Evolutionary conservation across 1,140 invertebrate species (phyloP), one percentile per base, ranked within the genome.

Genomic region (Macrobrachium nipponense): DNA sequence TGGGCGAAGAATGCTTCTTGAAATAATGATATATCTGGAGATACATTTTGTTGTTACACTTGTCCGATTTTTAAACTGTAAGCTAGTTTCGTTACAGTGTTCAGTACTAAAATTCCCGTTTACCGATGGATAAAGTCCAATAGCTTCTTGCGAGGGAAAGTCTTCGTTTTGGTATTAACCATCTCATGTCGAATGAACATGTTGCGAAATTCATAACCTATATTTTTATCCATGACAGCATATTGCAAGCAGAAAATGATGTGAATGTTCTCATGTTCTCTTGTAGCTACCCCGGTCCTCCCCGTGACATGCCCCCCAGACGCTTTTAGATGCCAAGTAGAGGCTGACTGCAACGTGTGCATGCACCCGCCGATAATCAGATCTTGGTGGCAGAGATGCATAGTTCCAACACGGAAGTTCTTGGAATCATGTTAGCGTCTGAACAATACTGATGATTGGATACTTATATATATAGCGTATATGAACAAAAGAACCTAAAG

Each of bases 281-380:
- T 88, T 88, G 82, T 88, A 88, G 87, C 87, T 88, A 88, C 82
- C 87, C 87, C 87, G 87, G 87, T 84, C 87, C 87, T 84, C 87
- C 87, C 79, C 87, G 87, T 88, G 87, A 88, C 81, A 84, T 88
- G 87, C 87, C 87, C 87, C 87, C 87, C 78, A 82, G 87, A 73
- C 87, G 87, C 64, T 88, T 88, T 88, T 88, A 88, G 87, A 84
- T 85, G 87, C 82, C 78, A 87, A 81, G 85, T 87, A 87, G 79
- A 77, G 73, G 85, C 85, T 87, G 85, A 76, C 85, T 81, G 85
- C 85, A 72, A 87, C 85, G 79, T 86, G 78, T 72, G 77, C 82
- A 77, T 87, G 80, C 85, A 87, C 70, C 51, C 51, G 51, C 51
- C 85, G 85, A 81, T 87, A 80, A 86, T 86, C 85, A 87, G 85